These are phyloP conservation scores for Charadrius vociferus DNA, from an alignment of 2,113 vertebrate genomes.

Conservation along the genomic window DNA sequence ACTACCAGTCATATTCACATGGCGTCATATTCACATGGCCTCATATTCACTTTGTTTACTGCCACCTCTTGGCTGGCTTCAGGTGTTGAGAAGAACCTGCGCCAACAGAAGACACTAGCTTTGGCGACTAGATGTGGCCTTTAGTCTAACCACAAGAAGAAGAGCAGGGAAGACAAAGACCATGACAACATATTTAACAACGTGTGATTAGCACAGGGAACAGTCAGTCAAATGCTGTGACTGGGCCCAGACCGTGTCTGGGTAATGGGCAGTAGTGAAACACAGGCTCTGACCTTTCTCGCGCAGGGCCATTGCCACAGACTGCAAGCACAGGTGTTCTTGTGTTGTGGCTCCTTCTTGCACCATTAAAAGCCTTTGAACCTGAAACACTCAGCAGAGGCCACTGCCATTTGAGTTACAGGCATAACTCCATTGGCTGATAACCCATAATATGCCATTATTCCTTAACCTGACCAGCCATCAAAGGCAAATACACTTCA, in stretches of 20 bases:
- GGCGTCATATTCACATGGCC: not conserved
- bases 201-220: accelerated
- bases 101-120: not conserved
- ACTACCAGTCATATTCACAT: not conserved
- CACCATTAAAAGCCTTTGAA: not conserved
- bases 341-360: not conserved
- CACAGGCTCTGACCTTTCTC: not conserved
- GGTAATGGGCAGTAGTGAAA: not conserved
- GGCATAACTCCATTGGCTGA: not conserved
- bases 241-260: accelerated
- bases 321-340: not conserved
- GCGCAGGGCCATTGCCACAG: not conserved
- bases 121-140: not conserved
- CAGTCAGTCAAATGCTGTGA: not conserved
- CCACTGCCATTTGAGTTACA: not conserved
- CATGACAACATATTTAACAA: not conserved
- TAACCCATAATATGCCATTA: not conserved
- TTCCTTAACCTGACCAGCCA: not conserved
- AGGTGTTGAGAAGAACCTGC: not conserved
- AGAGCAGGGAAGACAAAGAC: not conserved
- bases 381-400: not conserved
- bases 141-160: not conserved
- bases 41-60: not conserved
- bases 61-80: not conserved
- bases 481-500: not conserved